Conservation (phyloP, 2,888 invertebrate genomes). For the Thecocarcelia acutangulata region DNA sequence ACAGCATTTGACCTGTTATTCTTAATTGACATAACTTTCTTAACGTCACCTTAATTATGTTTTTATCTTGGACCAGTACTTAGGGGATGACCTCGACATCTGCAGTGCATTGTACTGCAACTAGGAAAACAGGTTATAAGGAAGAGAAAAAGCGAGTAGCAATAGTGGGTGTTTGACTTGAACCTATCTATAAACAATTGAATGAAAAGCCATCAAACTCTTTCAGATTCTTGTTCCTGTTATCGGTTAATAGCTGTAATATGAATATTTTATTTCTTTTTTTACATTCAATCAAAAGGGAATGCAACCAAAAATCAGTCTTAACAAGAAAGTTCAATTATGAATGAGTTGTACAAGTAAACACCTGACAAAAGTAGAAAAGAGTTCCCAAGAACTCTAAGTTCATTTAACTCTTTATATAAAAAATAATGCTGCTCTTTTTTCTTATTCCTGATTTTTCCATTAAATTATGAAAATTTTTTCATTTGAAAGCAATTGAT, state of each 20-base stretch:
- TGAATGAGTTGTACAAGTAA: not conserved
- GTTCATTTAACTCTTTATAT: slow-evolving; percentile 50
- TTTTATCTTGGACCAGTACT: no score
- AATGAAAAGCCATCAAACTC: slow-evolving; percentile 35
- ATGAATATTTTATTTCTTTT: not conserved
- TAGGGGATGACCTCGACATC: no score
- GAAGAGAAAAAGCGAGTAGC: no score
- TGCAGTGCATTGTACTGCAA: no score
- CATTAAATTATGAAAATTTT: not conserved
- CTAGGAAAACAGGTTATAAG: no score
- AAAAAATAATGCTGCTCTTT: not conserved
- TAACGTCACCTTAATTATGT: no score
- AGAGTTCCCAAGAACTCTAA: slow-evolving; percentile 12
- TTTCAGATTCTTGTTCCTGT: slow-evolving; percentile 12
- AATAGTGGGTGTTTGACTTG: no score
- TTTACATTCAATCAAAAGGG: not conserved
- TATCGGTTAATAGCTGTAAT: slow-evolving; percentile 52
- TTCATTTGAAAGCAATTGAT: slow-evolving; percentile 56
- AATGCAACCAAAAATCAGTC: not conserved
- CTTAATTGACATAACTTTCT: no score
- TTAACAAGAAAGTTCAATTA: slow-evolving; percentile 7
- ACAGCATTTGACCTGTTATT: no score
- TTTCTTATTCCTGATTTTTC: not conserved
- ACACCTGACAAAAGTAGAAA: slow-evolving; percentile 22
- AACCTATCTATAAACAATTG: no score